Base-by-base conservation (phyloP, 1,140 invertebrate genomes). In the Ruditapes philippinarum region DNA sequence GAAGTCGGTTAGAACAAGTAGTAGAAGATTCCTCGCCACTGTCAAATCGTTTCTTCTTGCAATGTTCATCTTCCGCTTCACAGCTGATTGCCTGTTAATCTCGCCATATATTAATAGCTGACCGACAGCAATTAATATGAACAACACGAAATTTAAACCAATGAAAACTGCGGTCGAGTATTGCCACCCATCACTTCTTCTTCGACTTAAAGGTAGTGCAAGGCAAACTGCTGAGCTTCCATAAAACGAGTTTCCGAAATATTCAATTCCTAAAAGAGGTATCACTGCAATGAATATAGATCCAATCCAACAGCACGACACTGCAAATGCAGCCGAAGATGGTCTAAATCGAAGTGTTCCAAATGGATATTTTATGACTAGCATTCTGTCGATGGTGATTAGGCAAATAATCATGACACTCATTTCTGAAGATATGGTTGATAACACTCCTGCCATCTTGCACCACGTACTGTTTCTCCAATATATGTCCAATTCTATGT, bases 321-420 rank as follows among this genome's bases (percentile, higher is more conserved):
- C 31, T 7, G 57, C 25, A 40, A 90, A 5, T 65, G 84, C 28
- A 62, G 22, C 38, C 31, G 74, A 28, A 33, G 5, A 17, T 45
- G 42, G 22, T 28, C 78, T 0, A 45, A 84, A 65, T 19, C 68
- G 84, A 7, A 86, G 11, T 7, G 89, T 65, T 45, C 82, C 73
- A 49, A 94, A 90, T 3, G 93, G 93, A 51, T 92, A 76, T 76
- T 76, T 76, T 19, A 76, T 49, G 33, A 76, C 73, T 14, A 76
- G 36, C 5, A 76, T 12, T 28, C 73, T 28, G 40, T 76, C 73
- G 9, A 76, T 14, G 14, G 73, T 76, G n/a, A 76, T 76, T 2
- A 40, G n/a, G 25, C 38, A 45, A 25, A 76, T 28, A 7, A 76
- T 45, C 9, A 45, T 22, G 9, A 76, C 73, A 42, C 38, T 45